These are phyloP conservation scores for Synanthedon andrenaeformis DNA, from an alignment of 2,888 invertebrate genomes.

Conservation along the genomic window DNA sequence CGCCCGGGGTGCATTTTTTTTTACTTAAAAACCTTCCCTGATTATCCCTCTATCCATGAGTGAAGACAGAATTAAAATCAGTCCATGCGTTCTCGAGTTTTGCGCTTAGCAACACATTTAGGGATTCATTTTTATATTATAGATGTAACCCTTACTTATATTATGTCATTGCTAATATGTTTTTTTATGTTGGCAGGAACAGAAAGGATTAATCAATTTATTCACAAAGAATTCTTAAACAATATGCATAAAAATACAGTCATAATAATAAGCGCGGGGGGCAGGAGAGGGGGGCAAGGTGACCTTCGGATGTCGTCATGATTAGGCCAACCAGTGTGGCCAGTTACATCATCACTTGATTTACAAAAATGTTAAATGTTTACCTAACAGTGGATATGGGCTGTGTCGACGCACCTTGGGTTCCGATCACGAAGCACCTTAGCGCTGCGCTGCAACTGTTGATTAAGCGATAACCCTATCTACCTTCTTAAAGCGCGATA, in stretches of 20 bases:
- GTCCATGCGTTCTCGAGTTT: too few relatives aligned
- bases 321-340: constrained; percentile 11
- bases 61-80: too few relatives aligned
- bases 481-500: neutral
- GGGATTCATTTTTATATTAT: too few relatives aligned
- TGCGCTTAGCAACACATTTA: too few relatives aligned
- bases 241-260: neutral
- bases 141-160: too few relatives aligned
- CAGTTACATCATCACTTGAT: constrained; percentile 47
- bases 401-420: constrained; percentile 18
- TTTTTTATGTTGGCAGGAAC: too few relatives aligned
- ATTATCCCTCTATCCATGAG: too few relatives aligned
- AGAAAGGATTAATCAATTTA: too few relatives aligned
- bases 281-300: constrained; percentile 3
- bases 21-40: too few relatives aligned
- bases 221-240: neutral
- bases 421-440: constrained; percentile 1
- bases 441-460: neutral
- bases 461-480: constrained; percentile 1
- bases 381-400: constrained; percentile 20
- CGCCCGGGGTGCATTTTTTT: too few relatives aligned
- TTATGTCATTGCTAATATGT: too few relatives aligned
- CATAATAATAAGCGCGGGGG: neutral
- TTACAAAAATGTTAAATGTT: constrained; percentile 18
- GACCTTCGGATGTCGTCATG: constrained; percentile 31